These are phyloP conservation scores for Rhopalosiphum nymphaeae DNA, from an alignment of 2,888 invertebrate genomes.

Conservation along the genomic window DNA sequence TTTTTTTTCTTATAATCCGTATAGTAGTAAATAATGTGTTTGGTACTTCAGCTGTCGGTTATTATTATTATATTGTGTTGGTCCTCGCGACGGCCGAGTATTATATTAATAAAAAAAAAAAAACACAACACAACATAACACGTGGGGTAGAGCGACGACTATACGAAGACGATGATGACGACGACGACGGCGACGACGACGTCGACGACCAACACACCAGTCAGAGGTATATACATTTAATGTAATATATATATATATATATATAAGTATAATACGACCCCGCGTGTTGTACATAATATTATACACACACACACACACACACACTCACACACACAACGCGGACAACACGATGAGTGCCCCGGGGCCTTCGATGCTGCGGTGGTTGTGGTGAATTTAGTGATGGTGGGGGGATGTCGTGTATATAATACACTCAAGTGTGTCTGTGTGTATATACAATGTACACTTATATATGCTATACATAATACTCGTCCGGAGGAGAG, in stretches of 20 bases:
- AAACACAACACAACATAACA: conserved; percentile 20
- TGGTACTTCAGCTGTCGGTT: conserved; percentile 63
- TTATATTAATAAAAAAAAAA: conserved; percentile 38
- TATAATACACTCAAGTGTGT: neutral
- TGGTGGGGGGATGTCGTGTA: neutral
- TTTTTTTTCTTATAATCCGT: conserved; percentile 53
- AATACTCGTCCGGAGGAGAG: neutral
- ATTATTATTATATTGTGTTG: conserved; percentile 59
- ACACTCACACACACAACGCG: neutral
- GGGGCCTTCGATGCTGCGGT: neutral
- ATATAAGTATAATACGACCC: neutral
- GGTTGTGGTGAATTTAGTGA: neutral
- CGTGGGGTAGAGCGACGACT: conserved; percentile 31
- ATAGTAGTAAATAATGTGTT: conserved; percentile 62
- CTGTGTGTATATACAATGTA: neutral
- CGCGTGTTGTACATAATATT: neutral
- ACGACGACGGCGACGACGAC: conserved; percentile 44
- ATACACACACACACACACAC: neutral
- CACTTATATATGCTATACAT: neutral
- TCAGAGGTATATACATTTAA: neutral
- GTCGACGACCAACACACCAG: conserved; percentile 22
- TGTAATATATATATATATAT: neutral
- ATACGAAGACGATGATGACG: conserved; percentile 22
- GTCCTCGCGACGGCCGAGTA: conserved; percentile 53
- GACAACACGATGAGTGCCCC: neutral